These are phyloP conservation scores for Valencia hispanica DNA, from an alignment of 2,797 vertebrate species.

Conservation along the genomic window DNA sequence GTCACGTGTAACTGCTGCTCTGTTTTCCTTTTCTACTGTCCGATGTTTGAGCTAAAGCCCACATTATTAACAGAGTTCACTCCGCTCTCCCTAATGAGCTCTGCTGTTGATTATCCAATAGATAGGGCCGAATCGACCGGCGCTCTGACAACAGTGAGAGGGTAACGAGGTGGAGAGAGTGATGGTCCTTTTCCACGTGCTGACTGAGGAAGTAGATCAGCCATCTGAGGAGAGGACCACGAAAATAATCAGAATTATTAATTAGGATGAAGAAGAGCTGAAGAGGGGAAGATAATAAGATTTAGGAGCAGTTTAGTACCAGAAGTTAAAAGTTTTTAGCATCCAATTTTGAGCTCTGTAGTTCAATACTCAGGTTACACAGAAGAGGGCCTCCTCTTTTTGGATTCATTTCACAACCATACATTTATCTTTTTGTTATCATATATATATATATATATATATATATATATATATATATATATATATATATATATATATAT, in stretches of 20 bases:
- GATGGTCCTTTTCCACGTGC: neutral
- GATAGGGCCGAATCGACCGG: constrained; percentile 6
- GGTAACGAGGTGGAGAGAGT: neutral
- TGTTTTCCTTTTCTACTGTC: neutral
- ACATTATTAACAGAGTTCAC: neutral
- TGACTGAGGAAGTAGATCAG: constrained; percentile 10
- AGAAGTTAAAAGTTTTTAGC: neutral
- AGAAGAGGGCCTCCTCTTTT: neutral
- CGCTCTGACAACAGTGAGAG: neutral
- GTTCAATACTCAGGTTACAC: neutral
- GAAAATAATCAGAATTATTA: constrained; percentile 9
- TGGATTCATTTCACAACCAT: too few relatives aligned
- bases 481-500: too few relatives aligned
- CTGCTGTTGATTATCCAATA: constrained; percentile 17
- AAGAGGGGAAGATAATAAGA: neutral
- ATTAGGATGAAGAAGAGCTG: constrained; percentile 5
- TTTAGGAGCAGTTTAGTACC: neutral
- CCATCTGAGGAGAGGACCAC: neutral
- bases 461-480: too few relatives aligned
- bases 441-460: too few relatives aligned
- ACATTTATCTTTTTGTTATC: too few relatives aligned
- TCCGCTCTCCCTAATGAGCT: neutral
- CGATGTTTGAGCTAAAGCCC: neutral
- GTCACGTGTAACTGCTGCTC: neutral
- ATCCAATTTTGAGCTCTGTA: neutral